Percentiles rank a stretch among this genome's conserved stretches.
Conservation (phyloP, 2,113 vertebrate species). For the Danionella cerebrum region DNA sequence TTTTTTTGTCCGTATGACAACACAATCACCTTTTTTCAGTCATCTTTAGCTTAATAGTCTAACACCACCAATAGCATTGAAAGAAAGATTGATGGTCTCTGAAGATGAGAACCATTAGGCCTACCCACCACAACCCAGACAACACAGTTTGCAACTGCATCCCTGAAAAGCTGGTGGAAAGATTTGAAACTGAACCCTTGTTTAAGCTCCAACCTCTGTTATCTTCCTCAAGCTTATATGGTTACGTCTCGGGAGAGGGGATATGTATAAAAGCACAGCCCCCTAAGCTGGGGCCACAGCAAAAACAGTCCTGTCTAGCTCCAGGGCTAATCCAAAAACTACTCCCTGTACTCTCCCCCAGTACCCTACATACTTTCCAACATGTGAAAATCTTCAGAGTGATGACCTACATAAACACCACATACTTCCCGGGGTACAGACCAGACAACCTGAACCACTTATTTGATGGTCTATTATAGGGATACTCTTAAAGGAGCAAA, state of each 20-base stretch:
- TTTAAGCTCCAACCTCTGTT: constrained; percentile 44
- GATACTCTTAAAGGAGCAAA: not conserved
- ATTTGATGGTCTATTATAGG: not conserved
- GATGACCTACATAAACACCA: constrained; percentile 20
- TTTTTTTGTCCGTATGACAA: no score
- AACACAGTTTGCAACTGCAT: no score
- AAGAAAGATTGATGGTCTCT: no score
- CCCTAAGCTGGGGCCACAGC: not conserved
- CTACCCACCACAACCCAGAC: no score
- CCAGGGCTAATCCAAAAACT: not conserved
- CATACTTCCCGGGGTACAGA: constrained; percentile 25
- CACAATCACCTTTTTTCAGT: no score
- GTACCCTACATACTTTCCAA: constrained; percentile 9
- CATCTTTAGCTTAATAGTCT: no score
- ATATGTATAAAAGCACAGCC: constrained; percentile 38
- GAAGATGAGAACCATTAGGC: constrained; percentile 1
- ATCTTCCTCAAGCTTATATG: constrained; percentile 52
- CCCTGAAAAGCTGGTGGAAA: constrained; percentile 7
- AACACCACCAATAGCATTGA: no score
- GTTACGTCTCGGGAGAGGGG: constrained; percentile 49
- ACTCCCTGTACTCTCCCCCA: not conserved
- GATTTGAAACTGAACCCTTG: constrained; percentile 30
- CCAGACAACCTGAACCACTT: constrained; percentile 5
- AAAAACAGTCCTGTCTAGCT: not conserved
- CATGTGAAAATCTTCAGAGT: constrained; percentile 29